Evolutionary conservation across 2,888 invertebrate genomes (phyloP), one percentile per base, ranked within the genome.

Genomic region (Chymomyza fuscimana): DNA sequence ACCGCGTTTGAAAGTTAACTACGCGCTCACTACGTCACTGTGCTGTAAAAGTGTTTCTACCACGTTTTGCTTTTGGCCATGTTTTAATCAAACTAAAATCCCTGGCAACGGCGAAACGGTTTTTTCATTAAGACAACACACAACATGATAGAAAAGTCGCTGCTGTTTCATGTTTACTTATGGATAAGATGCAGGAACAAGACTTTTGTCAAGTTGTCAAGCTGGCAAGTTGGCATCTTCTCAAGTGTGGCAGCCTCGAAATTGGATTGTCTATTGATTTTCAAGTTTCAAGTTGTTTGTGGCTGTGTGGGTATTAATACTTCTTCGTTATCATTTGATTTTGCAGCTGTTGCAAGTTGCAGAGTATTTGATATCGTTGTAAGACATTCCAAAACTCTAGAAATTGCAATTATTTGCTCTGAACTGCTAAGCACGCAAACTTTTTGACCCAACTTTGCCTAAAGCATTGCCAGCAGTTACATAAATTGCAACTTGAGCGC

Each of bases 41-140:
- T 7, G 7, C 32, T 4, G 32, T 7, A 46, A 12, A 46, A 46
- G 40, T 46, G 40, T 46, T 46, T 15, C 40, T 7, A 46, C 40
- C 10, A 12, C 12, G 12, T 50, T 77, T 73, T 68, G 72, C 36
- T 12, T 36, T 36, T 59, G 72, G 73, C 67, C 88, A 72, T 74
- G 74, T 82, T 88, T 85, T 85, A 85, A 85, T 85, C 87, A 88
- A 85, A 88, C 88, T 85, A 82, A 85, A 85, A 88, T 80, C 80
- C 74, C 72, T 68, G 74, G 70, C 71, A 77, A 77, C 78, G 32
- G 12, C 5, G 15, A 63, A 62, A 54, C 50, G 40, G 58, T 51
- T 52, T 63, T 60, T 63, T 58, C 40, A 46, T 46, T 58, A 58
- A 65, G 46, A 10, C 52, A 29, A n/a, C 54, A 51, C 64, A 54